These are phyloP conservation scores for Tragopan temminckii DNA, from an alignment of 2,797 vertebrate genomes.

Conservation along the genomic window DNA sequence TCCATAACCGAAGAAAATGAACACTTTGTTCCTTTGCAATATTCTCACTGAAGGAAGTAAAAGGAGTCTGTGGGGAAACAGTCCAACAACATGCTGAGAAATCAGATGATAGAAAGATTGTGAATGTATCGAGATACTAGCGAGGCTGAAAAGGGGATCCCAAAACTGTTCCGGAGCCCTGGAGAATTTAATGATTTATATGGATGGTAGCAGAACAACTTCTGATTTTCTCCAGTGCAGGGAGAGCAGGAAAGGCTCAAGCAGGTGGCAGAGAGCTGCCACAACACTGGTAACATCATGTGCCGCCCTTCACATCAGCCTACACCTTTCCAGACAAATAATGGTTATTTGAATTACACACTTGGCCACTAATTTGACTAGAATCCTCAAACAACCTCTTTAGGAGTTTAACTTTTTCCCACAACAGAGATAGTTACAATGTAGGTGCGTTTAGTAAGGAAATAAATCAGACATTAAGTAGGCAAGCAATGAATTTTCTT, in stretches of 20 bases:
- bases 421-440: slow-evolving; percentile 16
- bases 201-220: neutral
- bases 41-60: slow-evolving; percentile 36
- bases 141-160: neutral
- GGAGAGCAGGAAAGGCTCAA: neutral
- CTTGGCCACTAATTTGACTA: neutral
- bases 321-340: neutral
- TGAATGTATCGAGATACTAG: neutral
- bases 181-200: neutral
- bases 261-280: neutral
- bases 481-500: neutral
- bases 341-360: neutral
- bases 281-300: neutral
- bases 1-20: neutral
- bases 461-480: neutral
- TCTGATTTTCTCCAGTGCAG: neutral
- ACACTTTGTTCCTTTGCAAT: neutral
- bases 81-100: slow-evolving; percentile 4
- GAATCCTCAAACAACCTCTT: neutral
- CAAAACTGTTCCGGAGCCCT: neutral
- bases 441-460: neutral
- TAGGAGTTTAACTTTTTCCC: neutral
- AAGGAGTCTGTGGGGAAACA: slow-evolving; percentile 1
- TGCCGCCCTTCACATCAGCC: neutral
- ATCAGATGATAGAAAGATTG: neutral